Evolutionary conservation across 2,888 invertebrate species (phyloP).

Genomic region (Drosophila testacea): DNA sequence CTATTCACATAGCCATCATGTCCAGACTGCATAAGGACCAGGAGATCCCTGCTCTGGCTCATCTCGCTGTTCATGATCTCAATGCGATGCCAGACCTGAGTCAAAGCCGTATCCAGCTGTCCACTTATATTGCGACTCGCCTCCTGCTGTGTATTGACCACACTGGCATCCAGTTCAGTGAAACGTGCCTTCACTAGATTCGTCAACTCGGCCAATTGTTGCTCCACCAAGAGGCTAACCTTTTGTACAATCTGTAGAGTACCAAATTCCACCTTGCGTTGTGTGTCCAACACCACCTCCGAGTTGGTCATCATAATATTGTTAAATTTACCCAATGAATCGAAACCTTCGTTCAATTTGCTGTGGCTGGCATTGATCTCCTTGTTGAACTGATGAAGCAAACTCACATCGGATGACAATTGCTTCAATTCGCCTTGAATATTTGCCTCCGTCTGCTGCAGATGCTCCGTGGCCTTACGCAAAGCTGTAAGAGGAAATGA

Average conservation of each 20-base stretch:
- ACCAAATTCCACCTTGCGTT: slow-evolving; percentile 93
- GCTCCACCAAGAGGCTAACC: slow-evolving; percentile 89
- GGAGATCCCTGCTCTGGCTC: slow-evolving; percentile 89
- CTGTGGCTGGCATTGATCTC: slow-evolving; percentile 87
- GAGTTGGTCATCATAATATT: slow-evolving; percentile 92
- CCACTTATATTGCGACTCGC: slow-evolving; percentile 90
- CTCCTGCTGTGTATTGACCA: slow-evolving; percentile 90
- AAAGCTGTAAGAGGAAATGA: slow-evolving; percentile 81
- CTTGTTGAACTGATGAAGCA: slow-evolving; percentile 87
- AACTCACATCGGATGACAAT: slow-evolving; percentile 86
- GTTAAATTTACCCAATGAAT: slow-evolving; percentile 89
- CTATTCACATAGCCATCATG: slow-evolving; percentile 93
- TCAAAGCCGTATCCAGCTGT: slow-evolving; percentile 92
- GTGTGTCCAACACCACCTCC: slow-evolving; percentile 93
- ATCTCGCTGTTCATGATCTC: slow-evolving; percentile 95
- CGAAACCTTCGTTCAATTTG: slow-evolving; percentile 86
- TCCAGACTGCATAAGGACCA: slow-evolving; percentile 91
- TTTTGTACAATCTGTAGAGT: slow-evolving; percentile 93
- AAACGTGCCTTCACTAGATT: slow-evolving; percentile 89
- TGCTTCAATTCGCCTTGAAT: slow-evolving; percentile 86
- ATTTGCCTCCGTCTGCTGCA: slow-evolving; percentile 87
- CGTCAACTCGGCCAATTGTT: slow-evolving; percentile 89
- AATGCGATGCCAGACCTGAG: slow-evolving; percentile 95
- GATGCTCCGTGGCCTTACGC: slow-evolving; percentile 85
- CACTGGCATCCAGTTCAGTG: slow-evolving; percentile 89